Conservation (phyloP, 2,113 vertebrate species). For the Cebus imitator region DNA sequence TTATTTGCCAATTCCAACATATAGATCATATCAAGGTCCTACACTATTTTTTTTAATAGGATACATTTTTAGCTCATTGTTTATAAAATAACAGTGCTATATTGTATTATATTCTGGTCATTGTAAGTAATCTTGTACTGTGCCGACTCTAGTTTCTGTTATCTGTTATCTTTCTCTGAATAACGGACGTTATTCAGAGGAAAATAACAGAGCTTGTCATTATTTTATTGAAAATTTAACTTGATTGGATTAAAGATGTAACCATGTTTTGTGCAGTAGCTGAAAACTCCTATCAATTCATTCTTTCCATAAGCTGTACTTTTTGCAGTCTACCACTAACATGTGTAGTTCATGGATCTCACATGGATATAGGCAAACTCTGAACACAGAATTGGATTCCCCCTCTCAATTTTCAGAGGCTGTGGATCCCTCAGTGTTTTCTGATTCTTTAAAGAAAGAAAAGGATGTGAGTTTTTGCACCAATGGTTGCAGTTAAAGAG, state of each 20-base stretch:
- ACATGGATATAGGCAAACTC: not conserved
- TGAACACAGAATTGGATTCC: not conserved
- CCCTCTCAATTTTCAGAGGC: not conserved
- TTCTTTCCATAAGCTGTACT: not conserved
- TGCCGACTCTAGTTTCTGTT: not conserved
- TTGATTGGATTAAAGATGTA: not conserved
- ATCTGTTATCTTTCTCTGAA: slow-evolving; percentile 16
- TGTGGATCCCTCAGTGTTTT: not conserved
- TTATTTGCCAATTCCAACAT: slow-evolving; percentile 1
- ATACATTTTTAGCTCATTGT: not conserved
- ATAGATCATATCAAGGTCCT: not conserved
- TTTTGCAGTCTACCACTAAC: not conserved
- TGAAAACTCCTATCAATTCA: not conserved
- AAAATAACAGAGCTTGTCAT: not conserved
- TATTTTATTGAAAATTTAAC: not conserved
- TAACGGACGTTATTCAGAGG: not conserved
- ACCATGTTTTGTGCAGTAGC: not conserved
- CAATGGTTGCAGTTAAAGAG: not conserved
- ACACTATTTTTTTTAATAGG: not conserved
- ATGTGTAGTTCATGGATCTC: not conserved
- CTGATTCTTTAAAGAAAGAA: not conserved
- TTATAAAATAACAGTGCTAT: not conserved
- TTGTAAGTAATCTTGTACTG: not conserved
- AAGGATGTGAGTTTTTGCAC: not conserved
- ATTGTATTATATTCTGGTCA: not conserved